phyloP scores from a whole-genome alignment of 2,113 vertebrate genomes.

The Labrus mixtus region DNA sequence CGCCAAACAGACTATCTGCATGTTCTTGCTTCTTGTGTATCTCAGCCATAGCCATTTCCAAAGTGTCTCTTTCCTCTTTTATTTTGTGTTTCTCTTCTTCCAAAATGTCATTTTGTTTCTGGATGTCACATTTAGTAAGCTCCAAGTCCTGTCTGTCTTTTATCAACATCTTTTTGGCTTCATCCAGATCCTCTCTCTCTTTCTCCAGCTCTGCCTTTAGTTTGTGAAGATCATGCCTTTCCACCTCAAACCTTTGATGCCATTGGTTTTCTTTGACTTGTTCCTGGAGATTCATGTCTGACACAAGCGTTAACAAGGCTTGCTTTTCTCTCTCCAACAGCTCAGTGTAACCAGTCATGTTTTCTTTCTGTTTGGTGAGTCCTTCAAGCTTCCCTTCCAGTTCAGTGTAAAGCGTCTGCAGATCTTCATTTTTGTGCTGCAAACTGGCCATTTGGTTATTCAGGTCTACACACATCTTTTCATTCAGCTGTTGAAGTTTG shows the following conservation, averaged over 20 bases:
- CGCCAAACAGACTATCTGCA: background rate
- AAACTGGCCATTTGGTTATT: constrained; percentile 4
- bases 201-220: background rate
- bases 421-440: too few relatives aligned
- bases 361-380: background rate
- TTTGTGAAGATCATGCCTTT: constrained; percentile 9
- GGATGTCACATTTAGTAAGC: background rate
- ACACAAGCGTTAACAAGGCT: background rate
- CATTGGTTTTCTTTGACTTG: background rate
- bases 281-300: constrained; percentile 4
- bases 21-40: background rate
- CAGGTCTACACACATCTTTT: background rate
- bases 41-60: background rate
- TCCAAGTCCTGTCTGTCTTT: constrained; percentile 26
- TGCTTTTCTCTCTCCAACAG: background rate
- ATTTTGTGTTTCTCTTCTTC: background rate
- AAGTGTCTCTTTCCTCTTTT: background rate
- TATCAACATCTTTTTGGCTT: background rate
- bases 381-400: background rate
- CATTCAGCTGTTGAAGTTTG: constrained; percentile 7
- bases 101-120: constrained; percentile 5
- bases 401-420: background rate
- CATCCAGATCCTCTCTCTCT: constrained; percentile 11
- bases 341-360: background rate
- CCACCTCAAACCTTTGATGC: background rate